Base-by-base conservation (phyloP, 2,888 invertebrate species). In the Isoperla grammatica region DNA sequence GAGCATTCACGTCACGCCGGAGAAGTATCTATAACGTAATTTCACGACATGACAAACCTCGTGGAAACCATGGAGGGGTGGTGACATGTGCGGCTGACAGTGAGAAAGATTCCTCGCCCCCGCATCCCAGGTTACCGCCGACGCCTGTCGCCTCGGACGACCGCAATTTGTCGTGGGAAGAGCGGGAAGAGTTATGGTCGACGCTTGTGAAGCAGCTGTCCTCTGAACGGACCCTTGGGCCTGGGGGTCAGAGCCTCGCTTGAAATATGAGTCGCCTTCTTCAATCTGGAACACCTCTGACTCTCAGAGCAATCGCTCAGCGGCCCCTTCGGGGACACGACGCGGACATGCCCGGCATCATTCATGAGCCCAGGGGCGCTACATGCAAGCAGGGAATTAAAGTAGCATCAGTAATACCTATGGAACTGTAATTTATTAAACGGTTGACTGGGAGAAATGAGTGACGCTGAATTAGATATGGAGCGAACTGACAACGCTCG, bases 241-340 rank as follows among this genome's bases (percentile, higher is more conserved):
- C 59, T 43, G 23, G 53, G 58, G 59, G 59, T 59, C 59, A 59
- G 54, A 58, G 42, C 45, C 29, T 35, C 19, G 37, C 54, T 43
- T 54, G 59, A 59, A 59, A 59, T 59, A 59, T 59, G 59, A 59
- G 50, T 53, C 59, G 53, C 59, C 37, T 53, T 37, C 59, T 54
- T 59, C 59, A 59, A 59, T 59, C 59, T 54, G 45, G 42, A 58
- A 29, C 53, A 42, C 35, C 58, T 57, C 53, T 53, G 53, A 53
- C 53, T 53, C 53, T 37, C 39, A 17, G 17, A 19, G 20, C 53
- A 17, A 53, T 53, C 53, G 39, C 39, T 53, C 53, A 53, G 20
- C 53, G 39, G 46, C 9, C 9, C 46, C 46, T 46, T 46, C 20
- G 46, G 22, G 46, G 5, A 17, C n/a, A 6, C 22, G 5, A 17